Base-by-base conservation (phyloP, 2,797 vertebrate species). In the Gobio occitaniae region DNA sequence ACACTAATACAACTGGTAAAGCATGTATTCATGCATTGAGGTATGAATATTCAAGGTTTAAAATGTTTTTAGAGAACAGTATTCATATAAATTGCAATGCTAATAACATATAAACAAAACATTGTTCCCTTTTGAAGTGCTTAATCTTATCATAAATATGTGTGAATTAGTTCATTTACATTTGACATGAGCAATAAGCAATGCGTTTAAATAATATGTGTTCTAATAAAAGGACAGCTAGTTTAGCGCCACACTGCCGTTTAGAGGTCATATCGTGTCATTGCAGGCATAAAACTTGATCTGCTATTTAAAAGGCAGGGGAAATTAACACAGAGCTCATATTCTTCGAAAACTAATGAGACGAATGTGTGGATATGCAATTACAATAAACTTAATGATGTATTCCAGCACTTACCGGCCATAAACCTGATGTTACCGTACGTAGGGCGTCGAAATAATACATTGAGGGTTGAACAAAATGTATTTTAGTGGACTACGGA, bases 171-270 rank as follows among this genome's bases (percentile, higher is more conserved):
- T 56, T 38, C 3, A 68, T 80, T 68, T 80, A 19, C 17, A 50
- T 66, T 48, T 15, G 16, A 78, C 41, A 38, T 50, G 17, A 52
- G 41, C 9, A 65, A 17, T 29, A 63, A 21, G 17, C 44, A 21
- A 48, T 32, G 41, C 21, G 56, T 50, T 79, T n/a, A 16, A 59
- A 78, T 77, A 77, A 56, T 25, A 1, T 65, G 47, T 15, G 36
- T n/a, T 50, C 8, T 13, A 77, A 65, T 41, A 25, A 76, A 52
- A 15, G 13, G 61, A 16, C 16, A 25, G 25, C 25, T 41, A 69
- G 13, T 19, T 3, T 50, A 84, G 59, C 21, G 38, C 54, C 52
- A 87, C 54, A 86, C 81, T 82, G 82, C 84, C 88, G 32, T 54
- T 77, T 82, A 79, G 44, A 48, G 86, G 29, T 29, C 2, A 11